Evolutionary conservation across 2,113 vertebrate species (phyloP).

Genomic region (Amia ocellicauda): DNA sequence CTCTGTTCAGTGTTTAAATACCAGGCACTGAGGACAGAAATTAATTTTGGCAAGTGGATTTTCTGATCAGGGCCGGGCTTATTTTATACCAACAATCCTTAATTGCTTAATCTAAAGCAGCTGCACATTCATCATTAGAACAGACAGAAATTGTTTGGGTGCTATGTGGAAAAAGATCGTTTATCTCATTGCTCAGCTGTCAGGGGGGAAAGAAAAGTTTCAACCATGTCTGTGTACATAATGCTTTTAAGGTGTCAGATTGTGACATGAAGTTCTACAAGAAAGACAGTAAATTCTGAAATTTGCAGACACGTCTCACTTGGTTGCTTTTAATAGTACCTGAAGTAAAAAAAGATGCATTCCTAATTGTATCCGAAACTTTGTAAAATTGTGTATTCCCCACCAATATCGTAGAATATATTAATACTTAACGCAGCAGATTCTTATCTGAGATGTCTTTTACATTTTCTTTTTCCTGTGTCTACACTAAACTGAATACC

Average conservation of each 20-base stretch:
- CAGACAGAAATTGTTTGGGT: not conserved
- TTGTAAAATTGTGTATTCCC: too few relatives aligned
- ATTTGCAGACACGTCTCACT: too few relatives aligned
- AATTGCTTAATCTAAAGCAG: constrained; percentile 3
- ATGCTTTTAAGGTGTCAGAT: not conserved
- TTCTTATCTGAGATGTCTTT: too few relatives aligned
- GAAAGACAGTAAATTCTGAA: too few relatives aligned
- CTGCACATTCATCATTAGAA: not conserved
- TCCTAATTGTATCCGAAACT: too few relatives aligned
- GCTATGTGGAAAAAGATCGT: not conserved
- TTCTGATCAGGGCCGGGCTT: constrained; percentile 1
- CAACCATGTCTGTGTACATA: not conserved
- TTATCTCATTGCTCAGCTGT: constrained; percentile 3
- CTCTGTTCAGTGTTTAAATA: not conserved
- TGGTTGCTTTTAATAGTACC: too few relatives aligned
- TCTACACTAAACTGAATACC: too few relatives aligned
- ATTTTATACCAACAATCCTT: constrained; percentile 12
- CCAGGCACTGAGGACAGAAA: not conserved
- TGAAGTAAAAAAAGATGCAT: too few relatives aligned
- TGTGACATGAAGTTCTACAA: too few relatives aligned
- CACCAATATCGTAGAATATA: too few relatives aligned
- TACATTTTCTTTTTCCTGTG: too few relatives aligned
- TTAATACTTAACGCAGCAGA: too few relatives aligned
- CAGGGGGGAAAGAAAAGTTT: not conserved
- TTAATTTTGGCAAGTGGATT: constrained; percentile 3